These are phyloP conservation scores for Dicyrtomina minuta DNA, from an alignment of 2,888 invertebrate genomes.

Conservation along the genomic window DNA sequence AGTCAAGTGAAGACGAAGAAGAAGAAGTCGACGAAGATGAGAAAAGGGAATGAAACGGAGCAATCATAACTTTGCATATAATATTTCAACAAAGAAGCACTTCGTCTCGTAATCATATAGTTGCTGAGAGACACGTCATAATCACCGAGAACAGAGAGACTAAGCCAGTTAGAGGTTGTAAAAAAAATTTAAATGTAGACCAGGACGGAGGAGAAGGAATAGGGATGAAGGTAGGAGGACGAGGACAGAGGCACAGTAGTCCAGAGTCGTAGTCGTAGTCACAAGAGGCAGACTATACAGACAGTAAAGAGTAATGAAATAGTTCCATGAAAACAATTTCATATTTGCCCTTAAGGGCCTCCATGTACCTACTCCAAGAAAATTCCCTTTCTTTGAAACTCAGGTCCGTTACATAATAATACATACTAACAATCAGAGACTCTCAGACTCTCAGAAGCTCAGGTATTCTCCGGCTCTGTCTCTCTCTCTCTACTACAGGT, in stretches of 20 bases:
- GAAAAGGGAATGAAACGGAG: constrained; percentile 24
- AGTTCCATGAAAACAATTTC: background rate
- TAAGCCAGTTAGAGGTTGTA: too few species aligned
- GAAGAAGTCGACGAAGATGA: too few species aligned
- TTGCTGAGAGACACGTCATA: constrained; percentile 23
- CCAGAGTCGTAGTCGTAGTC: background rate
- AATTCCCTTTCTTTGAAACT: too few species aligned
- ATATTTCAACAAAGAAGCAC: constrained; percentile 19
- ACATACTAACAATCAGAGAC: too few species aligned
- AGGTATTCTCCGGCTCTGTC: too few species aligned
- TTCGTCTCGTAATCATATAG: constrained; percentile 1
- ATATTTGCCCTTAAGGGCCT: constrained; percentile 24
- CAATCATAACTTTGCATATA: constrained; percentile 26
- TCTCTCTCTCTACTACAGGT: too few species aligned
- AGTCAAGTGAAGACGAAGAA: constrained; percentile 1
- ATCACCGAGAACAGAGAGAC: constrained; percentile 17
- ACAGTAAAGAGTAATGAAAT: background rate
- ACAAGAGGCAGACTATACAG: background rate
- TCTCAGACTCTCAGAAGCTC: too few species aligned
- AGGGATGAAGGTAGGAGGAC: too few species aligned
- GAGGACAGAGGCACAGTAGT: background rate
- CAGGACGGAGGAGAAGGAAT: too few species aligned
- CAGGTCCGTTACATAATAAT: too few species aligned
- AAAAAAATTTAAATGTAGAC: too few species aligned
- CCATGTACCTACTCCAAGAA: too few species aligned